Conservation (phyloP, 2,113 vertebrate species). For the Fulmarus glacialis region DNA sequence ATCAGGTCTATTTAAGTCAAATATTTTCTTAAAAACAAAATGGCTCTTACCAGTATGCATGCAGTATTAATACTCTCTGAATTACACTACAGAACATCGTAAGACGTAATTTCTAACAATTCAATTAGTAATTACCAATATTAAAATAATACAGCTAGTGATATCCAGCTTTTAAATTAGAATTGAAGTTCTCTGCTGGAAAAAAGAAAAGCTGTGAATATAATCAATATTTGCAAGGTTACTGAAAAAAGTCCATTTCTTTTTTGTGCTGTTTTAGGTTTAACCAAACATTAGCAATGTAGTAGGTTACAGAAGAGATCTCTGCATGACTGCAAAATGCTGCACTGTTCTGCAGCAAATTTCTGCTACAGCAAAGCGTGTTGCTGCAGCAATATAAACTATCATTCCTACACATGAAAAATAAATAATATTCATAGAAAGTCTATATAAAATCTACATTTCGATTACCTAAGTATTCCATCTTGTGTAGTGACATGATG, state of each 20-base stretch:
- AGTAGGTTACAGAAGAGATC: background rate
- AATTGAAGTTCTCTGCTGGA: background rate
- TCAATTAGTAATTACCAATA: background rate
- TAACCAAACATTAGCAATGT: background rate
- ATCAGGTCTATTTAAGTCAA: background rate
- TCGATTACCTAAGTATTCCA: background rate
- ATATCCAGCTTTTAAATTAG: background rate
- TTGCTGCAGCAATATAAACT: background rate
- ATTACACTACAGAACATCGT: background rate
- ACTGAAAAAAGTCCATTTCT: background rate
- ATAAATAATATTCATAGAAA: background rate
- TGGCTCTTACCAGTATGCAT: background rate
- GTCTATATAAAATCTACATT: background rate
- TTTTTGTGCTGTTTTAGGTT: background rate
- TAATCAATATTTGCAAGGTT: background rate
- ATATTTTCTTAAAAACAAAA: background rate
- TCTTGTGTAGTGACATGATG: background rate
- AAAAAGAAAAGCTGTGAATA: background rate
- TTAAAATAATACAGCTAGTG: background rate
- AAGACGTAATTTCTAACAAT: background rate
- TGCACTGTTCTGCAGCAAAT: constrained; percentile 1
- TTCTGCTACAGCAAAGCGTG: background rate
- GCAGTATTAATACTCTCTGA: background rate
- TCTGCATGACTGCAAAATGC: background rate
- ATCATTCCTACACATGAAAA: background rate